These are phyloP conservation scores for Platycheirus rosarum DNA, from an alignment of 2,888 invertebrate species.

Conservation along the genomic window DNA sequence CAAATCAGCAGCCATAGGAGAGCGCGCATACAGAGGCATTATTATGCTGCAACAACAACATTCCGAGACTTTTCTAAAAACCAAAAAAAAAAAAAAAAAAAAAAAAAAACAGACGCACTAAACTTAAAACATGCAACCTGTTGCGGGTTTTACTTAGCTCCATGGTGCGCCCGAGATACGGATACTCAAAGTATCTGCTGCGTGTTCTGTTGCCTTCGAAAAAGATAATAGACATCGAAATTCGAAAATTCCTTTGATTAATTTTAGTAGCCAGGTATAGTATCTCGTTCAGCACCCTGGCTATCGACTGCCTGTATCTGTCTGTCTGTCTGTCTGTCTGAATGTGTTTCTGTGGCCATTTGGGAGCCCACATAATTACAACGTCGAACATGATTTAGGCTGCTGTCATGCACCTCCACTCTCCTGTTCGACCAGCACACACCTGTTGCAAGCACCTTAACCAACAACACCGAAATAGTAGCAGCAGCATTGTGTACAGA, in stretches of 20 bases:
- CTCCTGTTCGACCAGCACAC: slow-evolving; percentile 56
- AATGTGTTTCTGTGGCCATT: slow-evolving; percentile 34
- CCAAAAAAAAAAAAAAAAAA: no score
- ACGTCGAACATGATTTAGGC: slow-evolving; percentile 74
- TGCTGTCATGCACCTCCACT: slow-evolving; percentile 66
- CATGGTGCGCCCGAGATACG: slow-evolving; percentile 5
- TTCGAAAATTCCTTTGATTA: slow-evolving; percentile 70
- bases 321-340: slow-evolving; percentile 5
- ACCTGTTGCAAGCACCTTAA: slow-evolving; percentile 56
- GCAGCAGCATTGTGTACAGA: slow-evolving; percentile 57
- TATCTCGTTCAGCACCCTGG: slow-evolving; percentile 31
- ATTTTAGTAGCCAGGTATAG: slow-evolving; percentile 40
- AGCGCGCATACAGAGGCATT: neutral
- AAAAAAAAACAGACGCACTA: no score
- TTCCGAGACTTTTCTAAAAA: slow-evolving; percentile 65
- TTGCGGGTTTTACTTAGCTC: slow-evolving; percentile 19
- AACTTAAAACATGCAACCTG: slow-evolving; percentile 54
- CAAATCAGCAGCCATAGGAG: slow-evolving; percentile 22
- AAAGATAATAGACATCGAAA: slow-evolving; percentile 71
- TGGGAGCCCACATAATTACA: slow-evolving; percentile 72
- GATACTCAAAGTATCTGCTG: slow-evolving; percentile 36
- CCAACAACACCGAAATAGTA: slow-evolving; percentile 6
- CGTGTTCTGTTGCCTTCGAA: slow-evolving; percentile 24
- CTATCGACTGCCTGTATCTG: neutral
- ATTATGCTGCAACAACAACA: slow-evolving; percentile 47